These are phyloP conservation scores for Pardosa pseudoannulata DNA, from an alignment of 2,888 invertebrate species.

Conservation along the genomic window DNA sequence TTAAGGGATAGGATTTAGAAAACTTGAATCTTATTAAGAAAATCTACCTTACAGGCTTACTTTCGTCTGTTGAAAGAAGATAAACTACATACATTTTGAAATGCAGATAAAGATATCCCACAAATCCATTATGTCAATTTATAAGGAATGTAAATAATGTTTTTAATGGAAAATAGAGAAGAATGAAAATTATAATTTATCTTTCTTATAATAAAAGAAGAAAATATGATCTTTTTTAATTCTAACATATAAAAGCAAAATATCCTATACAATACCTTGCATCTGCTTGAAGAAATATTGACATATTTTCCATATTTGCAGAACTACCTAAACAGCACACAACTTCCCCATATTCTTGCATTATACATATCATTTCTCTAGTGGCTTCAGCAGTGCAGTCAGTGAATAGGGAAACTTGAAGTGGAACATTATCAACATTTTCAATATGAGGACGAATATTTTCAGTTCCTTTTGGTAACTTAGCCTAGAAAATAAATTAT, in stretches of 20 bases:
- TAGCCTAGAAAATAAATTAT: slow-evolving; percentile 82
- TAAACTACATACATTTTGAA: too few relatives aligned
- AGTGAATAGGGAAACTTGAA: slow-evolving; percentile 97
- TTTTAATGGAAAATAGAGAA: background rate
- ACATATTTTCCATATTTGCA: slow-evolving; percentile 92
- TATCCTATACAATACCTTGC: slow-evolving; percentile 80
- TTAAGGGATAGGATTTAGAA: too few relatives aligned
- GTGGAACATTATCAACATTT: slow-evolving; percentile 96
- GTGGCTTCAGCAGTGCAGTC: slow-evolving; percentile 96
- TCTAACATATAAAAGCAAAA: background rate
- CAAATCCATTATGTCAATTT: too few relatives aligned
- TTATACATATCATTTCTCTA: slow-evolving; percentile 90
- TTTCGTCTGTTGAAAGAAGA: too few relatives aligned
- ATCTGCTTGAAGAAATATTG: slow-evolving; percentile 95
- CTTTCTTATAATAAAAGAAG: too few relatives aligned
- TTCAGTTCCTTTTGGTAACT: slow-evolving; percentile 96
- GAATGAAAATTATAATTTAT: too few relatives aligned
- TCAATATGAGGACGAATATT: slow-evolving; percentile 97
- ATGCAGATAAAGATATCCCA: too few relatives aligned
- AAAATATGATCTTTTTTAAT: too few relatives aligned
- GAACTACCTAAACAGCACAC: slow-evolving; percentile 95
- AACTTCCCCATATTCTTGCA: slow-evolving; percentile 97
- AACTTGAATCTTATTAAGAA: too few relatives aligned
- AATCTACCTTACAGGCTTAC: too few relatives aligned
- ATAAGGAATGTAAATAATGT: too few relatives aligned